phyloP scores from a whole-genome alignment of 2,797 vertebrate genomes.

The Gallinago stenura region DNA sequence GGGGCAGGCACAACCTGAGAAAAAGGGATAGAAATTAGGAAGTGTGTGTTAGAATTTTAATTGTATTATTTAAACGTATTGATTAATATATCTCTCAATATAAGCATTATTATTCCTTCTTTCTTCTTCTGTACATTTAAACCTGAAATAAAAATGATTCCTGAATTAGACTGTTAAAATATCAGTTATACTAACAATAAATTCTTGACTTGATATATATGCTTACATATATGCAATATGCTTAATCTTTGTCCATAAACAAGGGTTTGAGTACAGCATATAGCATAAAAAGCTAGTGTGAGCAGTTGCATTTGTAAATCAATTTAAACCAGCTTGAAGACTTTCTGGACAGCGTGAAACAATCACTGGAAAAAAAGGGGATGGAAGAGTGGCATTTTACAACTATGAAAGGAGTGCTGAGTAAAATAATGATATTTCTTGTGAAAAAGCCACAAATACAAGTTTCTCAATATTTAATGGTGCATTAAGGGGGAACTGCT shows the following conservation, averaged over 20 bases:
- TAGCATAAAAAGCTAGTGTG: neutral
- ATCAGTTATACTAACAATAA: neutral
- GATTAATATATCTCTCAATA: neutral
- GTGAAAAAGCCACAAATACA: neutral
- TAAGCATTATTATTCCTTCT: neutral
- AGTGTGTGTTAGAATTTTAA: neutral
- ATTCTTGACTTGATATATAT: neutral
- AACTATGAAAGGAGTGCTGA: neutral
- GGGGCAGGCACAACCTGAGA: neutral
- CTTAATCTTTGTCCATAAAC: neutral
- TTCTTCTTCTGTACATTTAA: neutral
- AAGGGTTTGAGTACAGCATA: neutral
- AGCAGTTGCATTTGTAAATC: conserved; percentile 8
- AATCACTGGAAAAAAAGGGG: neutral
- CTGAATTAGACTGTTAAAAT: neutral
- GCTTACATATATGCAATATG: neutral
- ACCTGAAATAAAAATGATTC: neutral
- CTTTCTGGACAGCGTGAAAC: conserved; percentile 9
- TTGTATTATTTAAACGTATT: neutral
- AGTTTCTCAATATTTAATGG: neutral
- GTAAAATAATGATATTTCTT: neutral
- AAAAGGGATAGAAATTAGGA: neutral
- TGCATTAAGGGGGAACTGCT: neutral
- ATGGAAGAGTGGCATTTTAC: neutral
- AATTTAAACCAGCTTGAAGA: conserved; percentile 9